Percentiles rank a stretch among this genome's conserved stretches.
Conservation (phyloP, 2,797 vertebrate genomes). For the Crypturellus tataupa region DNA sequence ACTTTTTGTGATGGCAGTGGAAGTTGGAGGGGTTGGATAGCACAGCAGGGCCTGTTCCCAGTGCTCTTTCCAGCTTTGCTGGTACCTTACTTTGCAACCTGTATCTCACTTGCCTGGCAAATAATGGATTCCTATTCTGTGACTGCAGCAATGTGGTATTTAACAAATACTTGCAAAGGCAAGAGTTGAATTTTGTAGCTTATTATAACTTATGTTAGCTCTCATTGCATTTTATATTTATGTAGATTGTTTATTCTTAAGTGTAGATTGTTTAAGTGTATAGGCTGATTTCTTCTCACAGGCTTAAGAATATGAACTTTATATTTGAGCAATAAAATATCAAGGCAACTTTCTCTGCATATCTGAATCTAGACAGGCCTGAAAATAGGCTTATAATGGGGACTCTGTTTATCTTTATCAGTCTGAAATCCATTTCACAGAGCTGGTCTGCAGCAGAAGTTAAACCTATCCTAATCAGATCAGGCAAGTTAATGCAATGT, state of each 20-base stretch:
- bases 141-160: not conserved
- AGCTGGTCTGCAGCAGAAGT: not conserved
- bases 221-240: not conserved
- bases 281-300: not conserved
- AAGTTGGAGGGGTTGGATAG: not conserved
- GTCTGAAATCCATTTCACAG: not conserved
- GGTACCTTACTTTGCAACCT: not conserved
- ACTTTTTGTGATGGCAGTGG: not conserved
- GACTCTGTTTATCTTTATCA: not conserved
- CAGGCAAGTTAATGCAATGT: rapidly evolving
- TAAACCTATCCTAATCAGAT: not conserved
- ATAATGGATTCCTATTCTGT: rapidly evolving
- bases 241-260: not conserved
- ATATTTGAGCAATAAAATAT: not conserved
- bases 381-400: not conserved
- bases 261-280: not conserved
- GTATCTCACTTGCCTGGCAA: not conserved
- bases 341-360: not conserved
- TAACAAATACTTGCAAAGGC: not conserved
- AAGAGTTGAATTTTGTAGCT: not conserved
- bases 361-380: rapidly evolving
- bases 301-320: not conserved
- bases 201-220: not conserved
- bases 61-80: not conserved
- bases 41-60: not conserved